Evolutionary conservation across 2,888 invertebrate species (phyloP), one percentile per base, ranked within the genome.

Genomic region (Cataglyphis cursor): DNA sequence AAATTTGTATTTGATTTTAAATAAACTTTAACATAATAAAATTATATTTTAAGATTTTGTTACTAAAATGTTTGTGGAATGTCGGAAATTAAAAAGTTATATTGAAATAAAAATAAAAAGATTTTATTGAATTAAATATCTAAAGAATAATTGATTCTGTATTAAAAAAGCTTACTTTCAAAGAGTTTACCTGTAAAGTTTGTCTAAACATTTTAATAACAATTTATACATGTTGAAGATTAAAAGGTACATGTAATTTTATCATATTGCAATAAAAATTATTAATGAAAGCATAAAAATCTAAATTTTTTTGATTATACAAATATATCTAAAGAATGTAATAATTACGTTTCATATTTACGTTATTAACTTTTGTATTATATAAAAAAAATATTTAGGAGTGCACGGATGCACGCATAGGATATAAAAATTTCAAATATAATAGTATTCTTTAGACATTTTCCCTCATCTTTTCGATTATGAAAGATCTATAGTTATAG

Each of bases 401-500:
- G 28, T 15, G 57, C 3, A n/a, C 24, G 10, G n/a, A 66, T 62
- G 38, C 35, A 6, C 35, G 35, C 18, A 66, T 57, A 35, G 31
- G 21, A 57, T 31, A 28, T 4, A 41, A 48, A 68, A 51, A 12
- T 12, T 41, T 59, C 21, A 24, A 35, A 35, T 21, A 59, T 78
- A 35, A 64, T 51, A 31, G 41, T 72, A 59, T 5, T 9, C 35
- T 70, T 80, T 72, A 21, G 12, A 12, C 24, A 10, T 44, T 66
- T 70, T 70, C 2, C 35, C 31, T 35, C 10, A 18, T 28, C 51
- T 72, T 70, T 59, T 21, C 35, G 59, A 59, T 80, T 48, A 80
- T 44, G 44, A 59, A 70, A 70, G 70, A 70, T 78, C 75, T 81
- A 10, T 44, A 28, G 73, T 72, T 61, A 24, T 38, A 48, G 51